Evolutionary conservation across 2,888 invertebrate genomes (phyloP).

Genomic region (Pristionchus mayeri): DNA sequence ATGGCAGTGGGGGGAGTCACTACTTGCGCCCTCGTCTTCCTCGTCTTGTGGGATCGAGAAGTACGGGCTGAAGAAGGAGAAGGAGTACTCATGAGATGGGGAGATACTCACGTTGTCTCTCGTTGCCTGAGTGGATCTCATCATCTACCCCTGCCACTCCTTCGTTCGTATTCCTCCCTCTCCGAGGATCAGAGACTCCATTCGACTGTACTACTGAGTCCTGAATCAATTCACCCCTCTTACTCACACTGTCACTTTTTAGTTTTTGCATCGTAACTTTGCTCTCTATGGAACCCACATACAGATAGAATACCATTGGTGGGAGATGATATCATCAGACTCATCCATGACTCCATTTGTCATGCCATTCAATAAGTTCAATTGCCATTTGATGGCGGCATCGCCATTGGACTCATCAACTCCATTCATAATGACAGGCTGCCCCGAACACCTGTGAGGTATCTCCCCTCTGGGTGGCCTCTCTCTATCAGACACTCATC

Average conservation of each 20-base stretch:
- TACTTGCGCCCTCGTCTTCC: conserved; percentile 10
- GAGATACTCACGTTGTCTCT: not conserved
- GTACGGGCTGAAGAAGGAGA: conserved; percentile 24
- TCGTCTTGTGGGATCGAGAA: not conserved
- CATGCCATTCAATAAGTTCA: no score
- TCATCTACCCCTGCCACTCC: not conserved
- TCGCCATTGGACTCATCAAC: not conserved
- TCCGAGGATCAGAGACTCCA: conserved; percentile 9
- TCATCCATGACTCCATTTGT: no score
- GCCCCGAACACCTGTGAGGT: not conserved
- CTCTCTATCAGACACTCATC: no score
- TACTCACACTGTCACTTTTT: not conserved
- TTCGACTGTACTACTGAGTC: conserved; percentile 11
- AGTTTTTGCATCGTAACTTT: no score
- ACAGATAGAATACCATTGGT: no score
- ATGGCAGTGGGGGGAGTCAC: conserved; percentile 25
- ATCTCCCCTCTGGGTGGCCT: not conserved
- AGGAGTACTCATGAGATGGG: no score
- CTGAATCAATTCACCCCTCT: not conserved
- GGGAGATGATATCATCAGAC: no score
- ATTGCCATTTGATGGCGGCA: not conserved
- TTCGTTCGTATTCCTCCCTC: not conserved
- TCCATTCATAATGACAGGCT: not conserved
- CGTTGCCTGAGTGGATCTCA: conserved; percentile 28
- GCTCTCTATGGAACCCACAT: no score